phyloP scores from a whole-genome alignment of 2,113 vertebrate species.

The Xenopus borealis region DNA sequence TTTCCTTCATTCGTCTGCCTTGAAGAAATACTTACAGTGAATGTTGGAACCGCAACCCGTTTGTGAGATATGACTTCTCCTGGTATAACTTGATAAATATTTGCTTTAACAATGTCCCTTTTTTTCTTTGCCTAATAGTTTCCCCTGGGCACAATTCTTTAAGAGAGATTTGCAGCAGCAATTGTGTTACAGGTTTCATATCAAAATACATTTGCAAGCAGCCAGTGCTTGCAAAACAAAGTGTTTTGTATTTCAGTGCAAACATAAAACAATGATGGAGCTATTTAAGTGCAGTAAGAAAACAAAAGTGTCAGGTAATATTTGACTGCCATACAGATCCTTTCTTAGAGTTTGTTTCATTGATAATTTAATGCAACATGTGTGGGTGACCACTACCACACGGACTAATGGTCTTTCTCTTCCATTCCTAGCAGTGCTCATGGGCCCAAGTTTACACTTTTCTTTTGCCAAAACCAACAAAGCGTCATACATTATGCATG shows the following conservation, averaged over 20 bases:
- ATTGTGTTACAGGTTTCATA: constrained; percentile 66
- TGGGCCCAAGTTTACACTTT: constrained; percentile 52
- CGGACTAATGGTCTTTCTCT: constrained; percentile 54
- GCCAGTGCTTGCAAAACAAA: constrained; percentile 75
- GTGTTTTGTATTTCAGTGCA: constrained; percentile 70
- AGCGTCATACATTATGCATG: constrained; percentile 51
- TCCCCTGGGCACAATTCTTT: constrained; percentile 54
- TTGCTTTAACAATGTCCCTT: constrained; percentile 22
- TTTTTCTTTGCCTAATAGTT: background rate
- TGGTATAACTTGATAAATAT: constrained; percentile 31
- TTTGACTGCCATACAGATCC: constrained; percentile 50
- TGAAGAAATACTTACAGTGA: constrained; percentile 28
- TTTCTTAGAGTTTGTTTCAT: constrained; percentile 57
- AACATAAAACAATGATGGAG: constrained; percentile 60
- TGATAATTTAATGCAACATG: constrained; percentile 55
- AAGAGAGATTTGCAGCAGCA: constrained; percentile 70
- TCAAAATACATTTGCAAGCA: constrained; percentile 68
- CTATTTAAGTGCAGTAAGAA: constrained; percentile 62
- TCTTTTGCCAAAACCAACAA: constrained; percentile 51
- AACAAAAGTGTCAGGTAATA: constrained; percentile 52
- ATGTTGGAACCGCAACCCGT: constrained; percentile 41
- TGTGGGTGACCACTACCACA: constrained; percentile 47
- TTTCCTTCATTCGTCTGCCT: background rate
- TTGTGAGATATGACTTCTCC: constrained; percentile 31
- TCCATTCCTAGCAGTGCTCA: constrained; percentile 52